Evolutionary conservation across 2,888 invertebrate genomes (phyloP).

Genomic region (Euplagia quadripunctaria): DNA sequence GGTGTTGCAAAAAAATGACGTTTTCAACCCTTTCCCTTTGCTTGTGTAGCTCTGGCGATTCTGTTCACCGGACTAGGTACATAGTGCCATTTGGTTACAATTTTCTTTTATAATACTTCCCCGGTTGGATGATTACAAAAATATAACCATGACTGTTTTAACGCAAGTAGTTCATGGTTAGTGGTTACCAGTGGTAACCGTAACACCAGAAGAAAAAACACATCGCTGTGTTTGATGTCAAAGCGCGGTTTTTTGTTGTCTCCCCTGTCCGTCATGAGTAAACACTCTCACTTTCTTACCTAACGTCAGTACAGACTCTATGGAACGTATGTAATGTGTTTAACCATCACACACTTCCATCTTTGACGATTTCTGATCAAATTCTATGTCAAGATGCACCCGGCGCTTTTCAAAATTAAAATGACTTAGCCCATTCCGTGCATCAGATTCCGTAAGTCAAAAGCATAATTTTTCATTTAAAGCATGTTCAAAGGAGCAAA

Average conservation of each 20-base stretch:
- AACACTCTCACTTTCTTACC: not conserved
- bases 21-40: too few relatives aligned
- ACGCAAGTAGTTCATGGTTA: not conserved
- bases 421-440: too few relatives aligned
- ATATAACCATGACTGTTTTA: not conserved
- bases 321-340: not conserved
- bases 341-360: too few relatives aligned
- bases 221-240: not conserved
- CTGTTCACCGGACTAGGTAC: not conserved
- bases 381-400: too few relatives aligned
- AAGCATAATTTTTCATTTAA: not conserved
- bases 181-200: not conserved
- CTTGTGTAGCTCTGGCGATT: not conserved
- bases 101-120: too few relatives aligned
- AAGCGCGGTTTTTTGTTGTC: not conserved
- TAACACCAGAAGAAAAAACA: not conserved
- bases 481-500: conserved; percentile 27
- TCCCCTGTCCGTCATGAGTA: not conserved
- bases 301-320: not conserved
- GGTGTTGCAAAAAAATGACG: not conserved
- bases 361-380: too few relatives aligned
- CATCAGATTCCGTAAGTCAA: too few relatives aligned
- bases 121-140: too few relatives aligned
- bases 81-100: not conserved
- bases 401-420: too few relatives aligned